Conservation (phyloP, 2,888 invertebrate species). For the Orthosia gracilis region DNA sequence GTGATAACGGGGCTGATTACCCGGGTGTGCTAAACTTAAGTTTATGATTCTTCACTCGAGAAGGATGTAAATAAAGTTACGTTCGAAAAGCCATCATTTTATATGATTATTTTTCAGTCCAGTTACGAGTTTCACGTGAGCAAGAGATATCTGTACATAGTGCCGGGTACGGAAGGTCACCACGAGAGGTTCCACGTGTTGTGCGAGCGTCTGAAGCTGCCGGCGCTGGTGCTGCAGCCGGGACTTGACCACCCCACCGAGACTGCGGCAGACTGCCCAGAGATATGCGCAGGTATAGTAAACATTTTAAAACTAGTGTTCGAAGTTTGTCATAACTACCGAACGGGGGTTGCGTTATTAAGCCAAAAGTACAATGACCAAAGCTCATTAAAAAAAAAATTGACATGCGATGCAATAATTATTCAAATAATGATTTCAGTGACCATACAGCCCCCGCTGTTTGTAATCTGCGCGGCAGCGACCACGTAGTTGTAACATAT, state of each 20-base stretch:
- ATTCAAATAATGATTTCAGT: too few species aligned
- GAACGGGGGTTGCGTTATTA: too few species aligned
- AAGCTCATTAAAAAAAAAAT: too few species aligned
- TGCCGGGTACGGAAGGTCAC: constrained; percentile 80
- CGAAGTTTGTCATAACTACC: too few species aligned
- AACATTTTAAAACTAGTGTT: not conserved
- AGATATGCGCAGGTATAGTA: constrained; percentile 69
- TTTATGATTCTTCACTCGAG: not conserved
- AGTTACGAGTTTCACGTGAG: constrained; percentile 59
- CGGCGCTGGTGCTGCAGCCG: constrained; percentile 78
- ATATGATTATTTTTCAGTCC: not conserved
- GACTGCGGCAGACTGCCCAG: constrained; percentile 68
- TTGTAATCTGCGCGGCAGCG: too few species aligned
- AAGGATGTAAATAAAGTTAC: not conserved
- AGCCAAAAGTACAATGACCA: too few species aligned
- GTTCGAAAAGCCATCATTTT: not conserved
- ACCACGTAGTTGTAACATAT: too few species aligned
- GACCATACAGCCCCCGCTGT: too few species aligned
- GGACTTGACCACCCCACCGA: constrained; percentile 72
- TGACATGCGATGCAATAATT: too few species aligned
- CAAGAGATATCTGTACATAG: constrained; percentile 70
- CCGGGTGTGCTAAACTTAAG: not conserved
- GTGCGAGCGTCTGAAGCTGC: constrained; percentile 65
- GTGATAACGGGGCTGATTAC: too few species aligned
- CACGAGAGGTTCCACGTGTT: constrained; percentile 68